Evolutionary conservation across 2,888 invertebrate genomes (phyloP), one percentile per base, ranked within the genome.

Genomic region (Lepidochitona cinerea): DNA sequence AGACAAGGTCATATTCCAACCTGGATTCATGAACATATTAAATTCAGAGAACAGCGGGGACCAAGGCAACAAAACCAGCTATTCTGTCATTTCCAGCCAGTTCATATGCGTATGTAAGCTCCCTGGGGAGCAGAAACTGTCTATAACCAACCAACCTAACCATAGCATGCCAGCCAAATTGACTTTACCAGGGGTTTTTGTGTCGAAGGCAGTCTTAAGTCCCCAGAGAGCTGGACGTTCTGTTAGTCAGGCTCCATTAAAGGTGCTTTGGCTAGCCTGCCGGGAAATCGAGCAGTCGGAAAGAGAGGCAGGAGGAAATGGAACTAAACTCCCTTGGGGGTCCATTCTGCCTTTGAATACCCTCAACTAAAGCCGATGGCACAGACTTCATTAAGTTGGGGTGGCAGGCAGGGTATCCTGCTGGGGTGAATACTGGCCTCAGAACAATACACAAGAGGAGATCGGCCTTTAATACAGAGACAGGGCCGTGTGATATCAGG

Each of bases 61-160:
- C 9, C 41, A 41, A 18, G 41, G 41, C 18, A 12, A 59, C 23
- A 59, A 59, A 59, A 32, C 23, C 59, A 29, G 59, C 29, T 59
- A 59, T 59, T 59, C 59, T 26, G 59, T 59, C 59, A 59, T 59
- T 29, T 59, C 59, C 59, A 59, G 59, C 29, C 59, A 59, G 23
- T 59, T 59, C 59, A 59, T 59, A 59, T 59, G 59, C 59, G 32
- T 29, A 59, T 59, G 59, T 18, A 29, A 32, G 32, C 18, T 29
- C 32, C 59, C 59, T 32, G 5, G 26, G 59, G 59, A 29, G 59
- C 3, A 23, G 26, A 18, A 14, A 23, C 23, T 14, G 59, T 23
- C 32, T 29, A 14, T 9, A 41, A 14, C 32, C 12, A 14, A 14
- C 23, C 59, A 29, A 23, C 4, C 18, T 32, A 59, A 9, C 23